Evolutionary conservation across 2,797 vertebrate species (phyloP).

Genomic region (Callimico goeldii): DNA sequence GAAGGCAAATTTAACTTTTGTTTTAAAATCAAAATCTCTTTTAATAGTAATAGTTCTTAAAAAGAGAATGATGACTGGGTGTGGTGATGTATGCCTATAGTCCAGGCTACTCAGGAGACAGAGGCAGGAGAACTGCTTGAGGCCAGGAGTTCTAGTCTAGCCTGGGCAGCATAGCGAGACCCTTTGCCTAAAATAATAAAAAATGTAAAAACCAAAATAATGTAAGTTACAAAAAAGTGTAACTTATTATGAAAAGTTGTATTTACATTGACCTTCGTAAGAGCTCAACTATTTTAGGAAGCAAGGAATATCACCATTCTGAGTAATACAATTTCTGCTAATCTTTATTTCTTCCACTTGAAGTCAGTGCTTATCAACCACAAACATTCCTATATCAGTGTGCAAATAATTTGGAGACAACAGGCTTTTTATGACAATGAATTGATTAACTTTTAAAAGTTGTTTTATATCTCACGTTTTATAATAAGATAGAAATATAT

Average conservation of each 20-base stretch:
- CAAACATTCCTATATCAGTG: not conserved
- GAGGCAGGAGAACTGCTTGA: not conserved
- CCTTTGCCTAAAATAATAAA: not conserved
- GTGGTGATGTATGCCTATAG: not conserved
- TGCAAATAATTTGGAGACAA: conserved; percentile 17
- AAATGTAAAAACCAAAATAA: not conserved
- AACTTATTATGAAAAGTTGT: not conserved
- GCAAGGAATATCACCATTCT: conserved; percentile 1
- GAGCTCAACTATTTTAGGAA: not conserved
- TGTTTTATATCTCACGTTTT: not conserved
- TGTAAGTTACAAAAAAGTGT: conserved; percentile 34
- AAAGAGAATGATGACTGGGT: not conserved
- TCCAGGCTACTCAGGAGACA: not conserved
- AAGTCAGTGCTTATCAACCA: not conserved
- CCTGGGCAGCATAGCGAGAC: not conserved
- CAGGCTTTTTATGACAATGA: conserved; percentile 13
- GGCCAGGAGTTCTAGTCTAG: not conserved
- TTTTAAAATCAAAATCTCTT: not conserved
- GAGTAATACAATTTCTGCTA: not conserved
- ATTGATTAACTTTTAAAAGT: conserved; percentile 29
- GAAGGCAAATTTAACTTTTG: not conserved
- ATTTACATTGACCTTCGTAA: conserved; percentile 37
- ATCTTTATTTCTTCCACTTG: conserved; percentile 6
- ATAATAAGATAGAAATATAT: not conserved
- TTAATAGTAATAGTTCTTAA: not conserved